Conservation (phyloP, 2,113 vertebrate species). For the Brachypodius melanocephalos region DNA sequence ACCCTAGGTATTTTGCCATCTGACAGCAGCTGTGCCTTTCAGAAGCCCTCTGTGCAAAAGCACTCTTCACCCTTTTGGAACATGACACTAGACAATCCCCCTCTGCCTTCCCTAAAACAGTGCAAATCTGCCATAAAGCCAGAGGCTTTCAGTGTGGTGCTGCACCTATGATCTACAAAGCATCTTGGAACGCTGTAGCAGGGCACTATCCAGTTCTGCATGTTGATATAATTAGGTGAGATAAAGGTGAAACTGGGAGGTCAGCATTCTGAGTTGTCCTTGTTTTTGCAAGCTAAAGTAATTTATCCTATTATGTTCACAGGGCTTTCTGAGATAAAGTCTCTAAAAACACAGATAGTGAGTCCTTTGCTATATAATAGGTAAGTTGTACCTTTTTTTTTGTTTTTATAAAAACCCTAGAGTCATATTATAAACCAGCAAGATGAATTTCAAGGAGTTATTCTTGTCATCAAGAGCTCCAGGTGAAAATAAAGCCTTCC, state of each 20-base stretch:
- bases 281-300: conserved; percentile 60
- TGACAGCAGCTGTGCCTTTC: background rate
- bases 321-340: conserved; percentile 63
- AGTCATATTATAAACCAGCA: conserved; percentile 58
- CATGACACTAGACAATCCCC: background rate
- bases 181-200: background rate
- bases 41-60: background rate
- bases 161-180: background rate
- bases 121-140: background rate
- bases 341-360: conserved; percentile 51
- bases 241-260: conserved; percentile 48
- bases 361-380: conserved; percentile 43
- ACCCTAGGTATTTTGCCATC: background rate
- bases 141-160: background rate
- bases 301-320: conserved; percentile 63
- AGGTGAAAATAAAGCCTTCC: conserved; percentile 49
- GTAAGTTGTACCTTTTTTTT: background rate
- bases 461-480: conserved; percentile 56
- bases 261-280: conserved; percentile 10
- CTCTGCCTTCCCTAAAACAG: background rate
- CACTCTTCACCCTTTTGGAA: background rate
- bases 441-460: conserved; percentile 34
- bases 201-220: background rate
- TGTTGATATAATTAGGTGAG: conserved; percentile 15
- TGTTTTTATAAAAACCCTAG: conserved; percentile 56